Evolutionary conservation across 35 echinoderm and acorn worm genomes (phyloP).

Genomic region (Patiria miniata): DNA sequence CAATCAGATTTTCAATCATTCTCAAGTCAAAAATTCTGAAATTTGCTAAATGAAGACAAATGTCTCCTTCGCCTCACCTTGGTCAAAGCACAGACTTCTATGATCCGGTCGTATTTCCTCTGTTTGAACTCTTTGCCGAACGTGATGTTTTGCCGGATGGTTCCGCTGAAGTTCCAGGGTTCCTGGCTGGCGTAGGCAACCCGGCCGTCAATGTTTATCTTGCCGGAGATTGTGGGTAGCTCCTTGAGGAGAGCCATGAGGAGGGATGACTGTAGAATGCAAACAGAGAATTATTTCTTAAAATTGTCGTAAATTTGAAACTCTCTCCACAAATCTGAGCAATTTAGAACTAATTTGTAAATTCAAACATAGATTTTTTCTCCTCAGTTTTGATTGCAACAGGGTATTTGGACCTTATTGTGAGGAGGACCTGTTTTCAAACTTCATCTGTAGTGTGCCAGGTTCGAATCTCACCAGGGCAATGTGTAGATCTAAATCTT

Average conservation of each 20-base stretch:
- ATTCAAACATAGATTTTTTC: background rate
- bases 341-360: background rate
- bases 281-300: too few species aligned
- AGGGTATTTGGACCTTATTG: too few species aligned
- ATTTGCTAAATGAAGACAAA: too few species aligned
- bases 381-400: too few species aligned
- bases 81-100: slow-evolving; percentile 75
- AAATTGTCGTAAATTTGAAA: too few species aligned
- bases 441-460: too few species aligned
- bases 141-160: slow-evolving; percentile 75
- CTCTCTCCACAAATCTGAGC: background rate
- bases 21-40: too few species aligned
- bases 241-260: slow-evolving; percentile 83
- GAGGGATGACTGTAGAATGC: slow-evolving; percentile 60
- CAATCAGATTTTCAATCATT: too few species aligned
- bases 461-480: too few species aligned
- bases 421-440: too few species aligned
- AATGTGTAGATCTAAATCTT: too few species aligned
- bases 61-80: slow-evolving; percentile 51
- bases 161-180: slow-evolving; percentile 88
- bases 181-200: slow-evolving; percentile 79
- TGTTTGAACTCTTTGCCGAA: slow-evolving; percentile 76
- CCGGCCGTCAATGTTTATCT: slow-evolving; percentile 41
- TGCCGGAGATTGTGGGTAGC: slow-evolving; percentile 62
- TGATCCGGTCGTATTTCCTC: slow-evolving; percentile 55